These are phyloP conservation scores for Chroicocephalus ridibundus DNA, from an alignment of 2,113 vertebrate genomes.

Conservation along the genomic window DNA sequence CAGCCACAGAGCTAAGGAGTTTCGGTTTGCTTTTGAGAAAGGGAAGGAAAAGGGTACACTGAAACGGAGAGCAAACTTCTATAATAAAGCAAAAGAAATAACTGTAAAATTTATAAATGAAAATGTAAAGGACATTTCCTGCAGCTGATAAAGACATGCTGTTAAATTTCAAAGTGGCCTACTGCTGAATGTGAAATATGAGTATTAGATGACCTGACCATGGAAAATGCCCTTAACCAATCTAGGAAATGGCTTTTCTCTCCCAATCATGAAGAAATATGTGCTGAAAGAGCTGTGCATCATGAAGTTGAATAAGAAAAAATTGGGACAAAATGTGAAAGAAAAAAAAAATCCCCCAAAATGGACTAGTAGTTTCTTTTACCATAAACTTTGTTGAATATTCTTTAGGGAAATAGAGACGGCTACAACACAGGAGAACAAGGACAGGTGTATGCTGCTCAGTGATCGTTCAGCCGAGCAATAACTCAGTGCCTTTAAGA, in stretches of 20 bases:
- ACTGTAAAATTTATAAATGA: constrained; percentile 20
- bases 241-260: constrained; percentile 62
- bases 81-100: constrained; percentile 48
- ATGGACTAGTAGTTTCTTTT: constrained; percentile 31
- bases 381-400: constrained; percentile 45
- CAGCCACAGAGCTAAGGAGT: not conserved
- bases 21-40: not conserved
- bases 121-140: constrained; percentile 35
- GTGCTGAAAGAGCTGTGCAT: not conserved
- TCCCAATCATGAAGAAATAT: constrained; percentile 62
- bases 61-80: not conserved
- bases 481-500: constrained; percentile 63
- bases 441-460: constrained; percentile 45
- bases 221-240: constrained; percentile 64
- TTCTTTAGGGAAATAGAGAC: constrained; percentile 61
- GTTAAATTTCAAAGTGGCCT: constrained; percentile 56
- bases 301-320: constrained; percentile 8
- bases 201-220: constrained; percentile 48
- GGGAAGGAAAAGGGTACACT: not conserved
- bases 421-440: constrained; percentile 8
- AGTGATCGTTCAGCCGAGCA: constrained; percentile 15
- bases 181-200: constrained; percentile 57
- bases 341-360: constrained; percentile 9
- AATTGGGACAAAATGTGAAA: constrained; percentile 11
- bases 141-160: constrained; percentile 24